A percentile compares a stretch with the other conserved stretches of the same genome.
phyloP scores from a whole-genome alignment of 2,113 vertebrate genomes.

The Halcyon malimbica region DNA sequence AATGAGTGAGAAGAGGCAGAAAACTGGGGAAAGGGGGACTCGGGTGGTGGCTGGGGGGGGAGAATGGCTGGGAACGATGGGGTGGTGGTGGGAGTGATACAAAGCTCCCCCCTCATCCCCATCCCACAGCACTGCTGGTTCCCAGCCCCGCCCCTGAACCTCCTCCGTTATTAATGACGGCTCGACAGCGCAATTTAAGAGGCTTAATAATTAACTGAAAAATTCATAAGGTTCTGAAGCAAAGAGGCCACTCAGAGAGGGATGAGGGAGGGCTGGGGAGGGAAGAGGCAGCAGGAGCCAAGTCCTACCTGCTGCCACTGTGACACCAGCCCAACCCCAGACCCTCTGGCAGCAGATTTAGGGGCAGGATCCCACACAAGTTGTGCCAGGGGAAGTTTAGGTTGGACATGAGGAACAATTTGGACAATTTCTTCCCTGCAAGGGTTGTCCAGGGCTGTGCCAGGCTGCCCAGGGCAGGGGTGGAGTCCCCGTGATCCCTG shows the following conservation, averaged over 20 bases:
- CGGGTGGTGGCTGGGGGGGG: no score
- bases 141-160: neutral
- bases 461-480: no score
- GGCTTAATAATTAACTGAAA: neutral
- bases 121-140: accelerated
- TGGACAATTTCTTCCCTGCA: no score
- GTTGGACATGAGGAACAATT: no score
- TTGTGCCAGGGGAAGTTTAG: no score
- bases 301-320: neutral
- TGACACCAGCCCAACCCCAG: neutral
- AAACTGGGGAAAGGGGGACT: neutral
- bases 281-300: accelerated
- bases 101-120: neutral
- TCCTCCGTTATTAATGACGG: accelerated
- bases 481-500: no score
- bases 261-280: neutral
- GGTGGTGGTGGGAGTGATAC: neutral
- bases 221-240: neutral
- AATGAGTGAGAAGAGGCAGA: neutral
- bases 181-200: accelerated
- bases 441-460: no score
- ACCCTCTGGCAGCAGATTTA: neutral
- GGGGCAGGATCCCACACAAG: neutral
- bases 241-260: neutral
- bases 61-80: neutral